phyloP scores from a whole-genome alignment of 2,113 vertebrate species.

The Burhinus oedicnemus region DNA sequence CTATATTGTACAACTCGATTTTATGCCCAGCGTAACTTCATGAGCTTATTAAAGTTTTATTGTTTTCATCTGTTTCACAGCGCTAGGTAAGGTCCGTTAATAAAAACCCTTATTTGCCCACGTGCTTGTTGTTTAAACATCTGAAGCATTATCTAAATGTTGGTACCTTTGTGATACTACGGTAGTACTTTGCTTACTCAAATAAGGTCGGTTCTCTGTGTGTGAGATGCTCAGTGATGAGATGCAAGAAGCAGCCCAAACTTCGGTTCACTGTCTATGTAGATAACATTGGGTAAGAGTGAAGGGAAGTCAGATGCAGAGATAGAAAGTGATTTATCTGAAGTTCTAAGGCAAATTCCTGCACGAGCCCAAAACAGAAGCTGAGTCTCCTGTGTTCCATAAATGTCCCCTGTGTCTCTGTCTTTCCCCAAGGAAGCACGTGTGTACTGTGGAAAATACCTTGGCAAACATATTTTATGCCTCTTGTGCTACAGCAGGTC shows the following conservation, averaged over 20 bases:
- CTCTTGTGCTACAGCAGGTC: not conserved
- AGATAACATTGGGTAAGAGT: not conserved
- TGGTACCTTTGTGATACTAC: not conserved
- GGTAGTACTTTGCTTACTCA: not conserved
- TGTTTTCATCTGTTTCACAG: not conserved
- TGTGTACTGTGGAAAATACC: not conserved
- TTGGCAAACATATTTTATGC: not conserved
- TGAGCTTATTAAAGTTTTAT: not conserved
- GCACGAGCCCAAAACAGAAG: not conserved
- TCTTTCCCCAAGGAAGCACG: not conserved
- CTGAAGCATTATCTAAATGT: not conserved
- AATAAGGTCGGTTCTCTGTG: fast-evolving
- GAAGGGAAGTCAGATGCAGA: not conserved
- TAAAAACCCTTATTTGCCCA: not conserved
- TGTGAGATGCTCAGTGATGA: not conserved
- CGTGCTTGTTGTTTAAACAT: not conserved
- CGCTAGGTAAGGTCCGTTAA: not conserved
- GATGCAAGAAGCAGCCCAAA: not conserved
- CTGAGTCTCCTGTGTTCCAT: not conserved
- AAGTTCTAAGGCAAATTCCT: not conserved
- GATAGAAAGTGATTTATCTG: not conserved
- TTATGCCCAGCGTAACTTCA: not conserved
- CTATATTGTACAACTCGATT: not conserved
- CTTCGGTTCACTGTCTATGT: not conserved
- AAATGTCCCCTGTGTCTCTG: not conserved